Evolutionary conservation across 2,113 vertebrate species (phyloP).

Genomic region (Pelodiscus sinensis): DNA sequence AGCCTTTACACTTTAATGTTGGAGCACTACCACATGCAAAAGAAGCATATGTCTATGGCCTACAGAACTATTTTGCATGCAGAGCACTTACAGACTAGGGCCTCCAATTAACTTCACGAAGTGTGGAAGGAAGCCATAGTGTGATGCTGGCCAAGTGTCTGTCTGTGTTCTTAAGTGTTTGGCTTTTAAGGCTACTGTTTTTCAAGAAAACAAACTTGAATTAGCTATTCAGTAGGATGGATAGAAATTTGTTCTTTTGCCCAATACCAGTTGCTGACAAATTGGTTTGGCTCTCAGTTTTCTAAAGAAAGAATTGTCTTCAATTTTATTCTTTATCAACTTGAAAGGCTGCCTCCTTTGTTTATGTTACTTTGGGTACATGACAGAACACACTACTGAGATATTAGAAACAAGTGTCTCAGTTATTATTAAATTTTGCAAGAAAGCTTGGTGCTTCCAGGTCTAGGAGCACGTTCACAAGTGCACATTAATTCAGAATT

Average conservation of each 20-base stretch:
- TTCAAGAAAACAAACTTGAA: constrained; percentile 85
- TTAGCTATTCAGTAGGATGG: constrained; percentile 83
- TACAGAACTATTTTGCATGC: constrained; percentile 81
- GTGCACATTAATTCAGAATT: not conserved
- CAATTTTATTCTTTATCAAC: constrained; percentile 75
- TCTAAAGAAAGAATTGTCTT: constrained; percentile 84
- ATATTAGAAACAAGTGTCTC: constrained; percentile 45
- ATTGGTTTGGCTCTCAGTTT: constrained; percentile 84
- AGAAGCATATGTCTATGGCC: constrained; percentile 77
- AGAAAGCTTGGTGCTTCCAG: constrained; percentile 9
- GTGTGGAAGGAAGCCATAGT: constrained; percentile 82
- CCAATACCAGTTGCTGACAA: constrained; percentile 84
- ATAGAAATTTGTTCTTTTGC: constrained; percentile 85
- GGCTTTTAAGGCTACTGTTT: constrained; percentile 84
- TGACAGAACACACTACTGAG: constrained; percentile 48
- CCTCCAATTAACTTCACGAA: constrained; percentile 81
- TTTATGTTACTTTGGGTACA: constrained; percentile 64
- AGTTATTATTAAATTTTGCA: not conserved
- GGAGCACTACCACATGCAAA: constrained; percentile 71
- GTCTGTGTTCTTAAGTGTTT: constrained; percentile 86
- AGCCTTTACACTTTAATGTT: constrained; percentile 69
- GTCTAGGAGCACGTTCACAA: not conserved
- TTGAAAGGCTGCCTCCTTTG: constrained; percentile 81
- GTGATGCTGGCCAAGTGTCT: constrained; percentile 81
- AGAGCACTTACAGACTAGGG: constrained; percentile 77